A percentile compares a stretch with the other conserved stretches of the same genome.
phyloP scores from a whole-genome alignment of 2,888 invertebrate species.

The Rutpela maculata region DNA sequence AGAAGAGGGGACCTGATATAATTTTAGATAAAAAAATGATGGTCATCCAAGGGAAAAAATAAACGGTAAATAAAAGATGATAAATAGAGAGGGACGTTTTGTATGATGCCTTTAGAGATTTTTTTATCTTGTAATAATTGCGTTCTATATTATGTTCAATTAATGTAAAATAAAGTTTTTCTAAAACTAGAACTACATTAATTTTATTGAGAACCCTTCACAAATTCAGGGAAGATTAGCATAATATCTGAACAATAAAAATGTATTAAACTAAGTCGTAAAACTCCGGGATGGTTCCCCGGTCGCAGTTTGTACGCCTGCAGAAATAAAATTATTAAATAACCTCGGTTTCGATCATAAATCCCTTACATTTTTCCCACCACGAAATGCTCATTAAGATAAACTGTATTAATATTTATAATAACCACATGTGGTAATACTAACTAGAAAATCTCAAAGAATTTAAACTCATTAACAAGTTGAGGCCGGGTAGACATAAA shows the following conservation, averaged over 20 bases:
- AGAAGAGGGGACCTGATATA: too few species aligned
- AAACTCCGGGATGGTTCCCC: not conserved
- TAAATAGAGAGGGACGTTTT: too few species aligned
- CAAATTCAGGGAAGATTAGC: not conserved
- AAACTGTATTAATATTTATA: conserved; percentile 35
- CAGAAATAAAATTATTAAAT: not conserved
- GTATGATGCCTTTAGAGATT: too few species aligned
- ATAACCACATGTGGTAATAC: conserved; percentile 38
- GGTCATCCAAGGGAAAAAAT: too few species aligned
- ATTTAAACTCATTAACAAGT: conserved; percentile 47
- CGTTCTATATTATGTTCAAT: too few species aligned
- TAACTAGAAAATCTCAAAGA: conserved; percentile 36
- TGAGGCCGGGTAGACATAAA: conserved; percentile 50
- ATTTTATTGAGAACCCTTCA: not conserved
- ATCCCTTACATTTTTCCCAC: conserved; percentile 16
- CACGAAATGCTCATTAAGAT: conserved; percentile 26
- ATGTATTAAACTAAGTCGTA: not conserved
- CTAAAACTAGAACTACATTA: too few species aligned
- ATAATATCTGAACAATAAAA: not conserved
- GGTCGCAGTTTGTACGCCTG: not conserved
- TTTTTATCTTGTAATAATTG: too few species aligned
- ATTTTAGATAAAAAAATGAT: too few species aligned
- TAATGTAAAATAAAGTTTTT: too few species aligned
- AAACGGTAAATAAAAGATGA: too few species aligned
- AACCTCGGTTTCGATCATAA: not conserved